These are phyloP conservation scores for Cherax quadricarinatus DNA, from an alignment of 1,140 invertebrate genomes.

Conservation along the genomic window DNA sequence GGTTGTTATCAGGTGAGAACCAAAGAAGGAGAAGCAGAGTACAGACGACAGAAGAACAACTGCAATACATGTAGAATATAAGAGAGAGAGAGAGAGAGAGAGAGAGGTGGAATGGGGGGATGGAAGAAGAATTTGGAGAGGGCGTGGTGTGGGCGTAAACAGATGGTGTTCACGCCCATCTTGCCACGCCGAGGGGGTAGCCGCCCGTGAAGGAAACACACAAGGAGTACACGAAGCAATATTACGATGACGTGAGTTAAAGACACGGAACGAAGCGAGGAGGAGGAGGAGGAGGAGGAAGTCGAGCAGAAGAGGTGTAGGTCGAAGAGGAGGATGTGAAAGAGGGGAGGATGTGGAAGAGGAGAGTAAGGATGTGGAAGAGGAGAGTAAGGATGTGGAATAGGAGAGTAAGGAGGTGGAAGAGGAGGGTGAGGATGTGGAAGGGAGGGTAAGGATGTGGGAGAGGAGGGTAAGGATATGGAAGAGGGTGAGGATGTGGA, in stretches of 20 bases:
- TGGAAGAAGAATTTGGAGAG: not conserved
- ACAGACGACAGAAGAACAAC: no score
- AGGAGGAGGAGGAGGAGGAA: not conserved
- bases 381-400: not conserved
- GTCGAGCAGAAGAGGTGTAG: not conserved
- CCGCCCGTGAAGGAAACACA: conserved; percentile 3
- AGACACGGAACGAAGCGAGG: no score
- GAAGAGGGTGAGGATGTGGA: not conserved
- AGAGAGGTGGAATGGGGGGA: not conserved
- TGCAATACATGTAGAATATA: no score
- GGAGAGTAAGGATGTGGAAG: not conserved
- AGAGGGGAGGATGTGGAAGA: not conserved
- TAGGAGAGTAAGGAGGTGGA: not conserved
- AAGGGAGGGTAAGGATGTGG: not conserved
- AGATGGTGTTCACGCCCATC: conserved; percentile 57
- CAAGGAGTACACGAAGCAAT: not conserved
- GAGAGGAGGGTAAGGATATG: not conserved
- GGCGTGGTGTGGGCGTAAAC: conserved; percentile 50
- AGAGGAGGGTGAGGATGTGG: not conserved
- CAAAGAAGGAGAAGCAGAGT: no score
- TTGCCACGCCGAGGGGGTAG: conserved; percentile 18
- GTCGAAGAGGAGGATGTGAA: not conserved
- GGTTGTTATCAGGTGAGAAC: no score
- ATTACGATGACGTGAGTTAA: conserved; percentile 1
- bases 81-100: not conserved